Base-by-base conservation (phyloP, 1,140 invertebrate genomes). In the Doryteuthis pealeii region DNA sequence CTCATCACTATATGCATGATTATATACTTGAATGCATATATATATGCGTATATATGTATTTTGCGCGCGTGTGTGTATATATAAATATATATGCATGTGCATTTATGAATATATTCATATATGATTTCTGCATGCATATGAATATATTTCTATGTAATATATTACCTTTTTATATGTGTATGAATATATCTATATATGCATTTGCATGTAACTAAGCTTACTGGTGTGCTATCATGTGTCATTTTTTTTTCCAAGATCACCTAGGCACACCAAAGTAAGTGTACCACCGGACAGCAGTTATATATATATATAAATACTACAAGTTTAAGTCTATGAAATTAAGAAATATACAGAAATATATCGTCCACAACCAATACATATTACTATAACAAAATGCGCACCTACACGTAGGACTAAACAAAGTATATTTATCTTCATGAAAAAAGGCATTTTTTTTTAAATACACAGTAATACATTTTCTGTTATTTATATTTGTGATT, bases 21-120 rank as follows among this genome's bases (percentile, higher is more conserved):
- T 58, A 58, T 58, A 58, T 58, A 58, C 18, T 14, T 58, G 5
- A 0, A 58, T 58, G 0, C 18, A 58, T 58, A 5, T 58, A 58
- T 58, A 5, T 58, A 58, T 58, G 15, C 15, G 15, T n/a, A 18
- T 58, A 58, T n/a, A 18, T 58, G 15, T n/a, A 18, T 58, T 5
- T n/a, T 28, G 26, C 26, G 26, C 15, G 15, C 3, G 26, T 6
- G 15, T 58, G 54, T 58, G 26, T 58, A 28, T 58, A 28, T 18
- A 28, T 58, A 28, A 28, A 58, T 58, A 18, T 58, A 58, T 49
- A 49, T 49, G 22, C 26, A 6, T 58, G 26, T 58, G 3, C 54
- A 58, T 28, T n/a, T 28, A 58, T 58, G 26, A n/a, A 18, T 58
- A 58, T 58, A 58, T 58, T n/a, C 54, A 58, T 58, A 58, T 58